Evolutionary conservation across 2,797 vertebrate species (phyloP), one percentile per base, ranked within the genome.

Genomic region (Diplodus puntazzo): DNA sequence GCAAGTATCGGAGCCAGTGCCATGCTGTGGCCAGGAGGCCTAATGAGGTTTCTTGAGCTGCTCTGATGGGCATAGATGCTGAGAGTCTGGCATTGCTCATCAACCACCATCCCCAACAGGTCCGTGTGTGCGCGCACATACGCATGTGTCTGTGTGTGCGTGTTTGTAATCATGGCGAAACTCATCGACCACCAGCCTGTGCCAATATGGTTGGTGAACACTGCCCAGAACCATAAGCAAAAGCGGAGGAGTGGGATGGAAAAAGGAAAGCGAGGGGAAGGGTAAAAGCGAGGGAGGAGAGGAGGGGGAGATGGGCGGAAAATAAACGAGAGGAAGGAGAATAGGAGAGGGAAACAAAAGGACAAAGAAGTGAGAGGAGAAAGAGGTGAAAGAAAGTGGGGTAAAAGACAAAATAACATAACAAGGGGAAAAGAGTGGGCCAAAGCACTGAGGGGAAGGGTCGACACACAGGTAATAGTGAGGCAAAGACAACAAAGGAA

Each of bases 21-120:
- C 92, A 83, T 72, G 85, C 92, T 89, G 92, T 25, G 86, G 75
- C 84, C 87, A 86, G 81, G 86, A 92, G 79, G 85, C 77, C 88
- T 92, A 89, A 90, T 90, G 88, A 89, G 89, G 78, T 87, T 91
- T 82, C 84, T 89, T 88, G 77, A 88, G 80, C 81, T 83, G 80
- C 78, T 88, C 89, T 87, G 90, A 88, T 86, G 79, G 87, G 80
- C 75, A 80, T 69, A 68, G 86, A 80, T 66, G 87, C 87, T 87
- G 86, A 77, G 88, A 86, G 60, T 78, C 75, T 88, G 85, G 88
- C 83, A 88, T 45, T 80, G 83, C 82, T 90, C 87, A 92, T 89
- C 88, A 88, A 83, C 84, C 77, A 75, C 77, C 73, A 88, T 84
- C 73, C 74, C 78, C 73, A 84, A 85, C 91, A 91, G 88, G 85